A percentile compares a stretch with the other conserved stretches of the same genome.
Conservation (phyloP, 1,140 invertebrate genomes). For the Drosophila nasuta region DNA sequence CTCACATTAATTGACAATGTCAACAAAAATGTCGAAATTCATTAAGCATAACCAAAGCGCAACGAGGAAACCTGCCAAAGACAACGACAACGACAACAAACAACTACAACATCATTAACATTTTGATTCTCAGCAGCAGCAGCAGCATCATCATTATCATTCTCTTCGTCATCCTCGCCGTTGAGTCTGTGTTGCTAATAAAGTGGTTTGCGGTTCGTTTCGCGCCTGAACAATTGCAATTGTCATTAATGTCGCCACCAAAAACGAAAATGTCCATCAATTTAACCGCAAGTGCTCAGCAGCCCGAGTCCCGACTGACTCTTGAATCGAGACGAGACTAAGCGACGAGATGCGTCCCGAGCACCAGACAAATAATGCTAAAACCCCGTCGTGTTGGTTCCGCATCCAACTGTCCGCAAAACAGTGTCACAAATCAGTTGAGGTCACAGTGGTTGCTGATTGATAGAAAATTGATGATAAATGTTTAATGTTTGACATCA, state of each 20-base stretch:
- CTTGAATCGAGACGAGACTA: background rate
- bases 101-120: constrained; percentile 15
- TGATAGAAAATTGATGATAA: background rate
- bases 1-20: constrained; percentile 78
- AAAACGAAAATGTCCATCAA: constrained; percentile 72
- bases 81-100: constrained; percentile 14
- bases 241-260: constrained; percentile 69
- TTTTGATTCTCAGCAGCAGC: background rate
- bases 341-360: background rate
- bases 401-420: constrained; percentile 4
- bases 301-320: background rate
- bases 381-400: background rate
- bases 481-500: background rate
- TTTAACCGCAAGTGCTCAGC: constrained; percentile 62
- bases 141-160: constrained; percentile 13
- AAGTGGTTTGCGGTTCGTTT: constrained; percentile 72
- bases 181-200: constrained; percentile 45
- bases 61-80: constrained; percentile 29
- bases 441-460: constrained; percentile 8
- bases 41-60: constrained; percentile 49
- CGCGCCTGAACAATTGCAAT: constrained; percentile 72
- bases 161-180: constrained; percentile 14
- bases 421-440: constrained; percentile 1
- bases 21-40: constrained; percentile 70
- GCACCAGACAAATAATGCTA: constrained; percentile 5